These are phyloP conservation scores for Petrolisthes manimaculis DNA, from an alignment of 2,888 invertebrate species.

Conservation along the genomic window DNA sequence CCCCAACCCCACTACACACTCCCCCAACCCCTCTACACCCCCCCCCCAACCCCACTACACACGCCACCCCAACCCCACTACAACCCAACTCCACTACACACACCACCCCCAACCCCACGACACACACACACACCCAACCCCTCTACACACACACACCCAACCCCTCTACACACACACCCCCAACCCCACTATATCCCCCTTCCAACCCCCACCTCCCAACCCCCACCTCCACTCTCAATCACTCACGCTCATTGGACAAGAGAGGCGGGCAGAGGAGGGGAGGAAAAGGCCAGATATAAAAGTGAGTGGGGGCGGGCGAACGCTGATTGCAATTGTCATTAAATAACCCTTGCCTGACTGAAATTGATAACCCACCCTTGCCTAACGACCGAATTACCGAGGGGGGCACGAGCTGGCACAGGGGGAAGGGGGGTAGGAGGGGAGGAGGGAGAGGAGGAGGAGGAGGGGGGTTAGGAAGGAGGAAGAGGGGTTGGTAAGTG, in stretches of 20 bases:
- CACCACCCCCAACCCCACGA: not conserved
- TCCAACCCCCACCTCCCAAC: not conserved
- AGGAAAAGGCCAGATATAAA: not conserved
- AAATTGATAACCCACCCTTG: conserved; percentile 41
- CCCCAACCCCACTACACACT: not conserved
- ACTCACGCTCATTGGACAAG: not conserved
- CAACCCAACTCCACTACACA: not conserved
- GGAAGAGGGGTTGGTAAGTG: no score
- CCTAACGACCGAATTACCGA: conserved; percentile 46
- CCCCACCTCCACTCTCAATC: conserved; percentile 9
- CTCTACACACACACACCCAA: not conserved
- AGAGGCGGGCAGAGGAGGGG: not conserved
- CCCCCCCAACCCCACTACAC: not conserved
- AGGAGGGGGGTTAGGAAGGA: not conserved
- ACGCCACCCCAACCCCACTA: not conserved
- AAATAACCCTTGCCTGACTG: conserved; percentile 54
- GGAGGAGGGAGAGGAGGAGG: conserved; percentile 16
- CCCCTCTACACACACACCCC: not conserved
- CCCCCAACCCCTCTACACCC: not conserved
- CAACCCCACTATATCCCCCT: not conserved
- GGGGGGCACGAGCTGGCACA: not conserved
- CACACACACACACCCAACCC: not conserved
- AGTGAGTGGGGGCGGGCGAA: not conserved
- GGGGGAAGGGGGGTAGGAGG: not conserved
- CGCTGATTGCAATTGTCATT: conserved; percentile 56